Evolutionary conservation across 1,140 invertebrate genomes (phyloP), one percentile per base, ranked within the genome.

Genomic region (Akabosia matsudoensis): DNA sequence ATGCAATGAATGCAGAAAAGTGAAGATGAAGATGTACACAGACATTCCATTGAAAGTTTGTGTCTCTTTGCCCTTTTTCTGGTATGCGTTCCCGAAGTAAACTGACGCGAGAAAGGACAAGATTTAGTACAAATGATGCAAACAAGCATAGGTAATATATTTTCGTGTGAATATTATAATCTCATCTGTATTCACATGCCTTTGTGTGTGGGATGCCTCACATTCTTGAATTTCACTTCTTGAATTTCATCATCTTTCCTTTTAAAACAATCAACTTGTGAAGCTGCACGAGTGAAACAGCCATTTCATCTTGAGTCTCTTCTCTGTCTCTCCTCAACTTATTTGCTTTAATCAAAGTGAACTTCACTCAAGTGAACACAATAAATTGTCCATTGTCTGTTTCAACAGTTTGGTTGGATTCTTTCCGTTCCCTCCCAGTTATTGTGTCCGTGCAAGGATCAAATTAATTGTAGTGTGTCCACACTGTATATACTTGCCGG

Each of bases 191-290:
- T n/a, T n/a, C n/a, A n/a, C n/a, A n/a, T n/a, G n/a, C n/a, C n/a
- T n/a, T n/a, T 67, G 7, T 67, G 22, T 67, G 61, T 67, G 61
- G 61, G 61, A 67, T 67, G 61, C 61, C 61, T 10, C 26, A 31
- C 26, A 67, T 67, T 67, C 61, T 67, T 67, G 61, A 67, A 67
- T 67, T 67, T 67, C 61, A 67, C 22, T 67, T 28, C 24, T n/a
- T n/a, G n/a, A 28, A 2, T 67, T 30, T 67, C 31, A 67, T 67
- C 28, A 67, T 22, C 2, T 7, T 7, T 56, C 7, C 54, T 24
- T 45, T 56, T 56, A 56, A 13, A 56, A n/a, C n/a, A n/a, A n/a
- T n/a, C n/a, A n/a, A n/a, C n/a, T n/a, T n/a, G n/a, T n/a, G n/a
- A n/a, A n/a, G n/a, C n/a, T n/a, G n/a, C n/a, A n/a, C n/a, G n/a